Conservation (phyloP, 2,113 vertebrate species). For the Coptodon rendalli region DNA sequence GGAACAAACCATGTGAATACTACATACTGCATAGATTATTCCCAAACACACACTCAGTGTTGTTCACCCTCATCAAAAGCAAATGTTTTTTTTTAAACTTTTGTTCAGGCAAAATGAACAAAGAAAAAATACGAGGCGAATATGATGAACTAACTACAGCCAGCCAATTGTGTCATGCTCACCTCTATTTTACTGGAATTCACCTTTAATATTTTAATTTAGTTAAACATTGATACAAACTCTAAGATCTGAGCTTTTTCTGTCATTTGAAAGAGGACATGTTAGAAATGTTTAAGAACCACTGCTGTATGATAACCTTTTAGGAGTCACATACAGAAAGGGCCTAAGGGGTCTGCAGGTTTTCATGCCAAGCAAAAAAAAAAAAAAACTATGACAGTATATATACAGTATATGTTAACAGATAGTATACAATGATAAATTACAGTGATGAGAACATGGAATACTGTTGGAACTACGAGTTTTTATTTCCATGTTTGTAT, state of each 20-base stretch:
- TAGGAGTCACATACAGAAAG: background rate
- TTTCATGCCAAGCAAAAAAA: background rate
- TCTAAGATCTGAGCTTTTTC: background rate
- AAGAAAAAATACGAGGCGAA: background rate
- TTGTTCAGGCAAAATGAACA: background rate
- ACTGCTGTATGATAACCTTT: background rate
- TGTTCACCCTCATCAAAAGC: background rate
- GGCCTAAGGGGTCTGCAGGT: background rate
- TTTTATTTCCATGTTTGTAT: background rate
- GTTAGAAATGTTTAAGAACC: background rate
- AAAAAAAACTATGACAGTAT: background rate
- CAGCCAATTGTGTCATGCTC: background rate
- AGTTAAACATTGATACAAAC: background rate
- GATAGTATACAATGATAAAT: background rate
- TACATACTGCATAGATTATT: slow-evolving; percentile 36
- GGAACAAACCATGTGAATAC: slow-evolving; percentile 37
- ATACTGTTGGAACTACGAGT: rapidly evolving
- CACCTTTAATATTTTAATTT: background rate
- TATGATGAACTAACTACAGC: background rate
- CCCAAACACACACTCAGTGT: slow-evolving; percentile 11
- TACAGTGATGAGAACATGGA: background rate
- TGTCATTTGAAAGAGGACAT: background rate
- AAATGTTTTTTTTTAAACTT: background rate
- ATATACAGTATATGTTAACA: background rate
- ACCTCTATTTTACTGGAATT: background rate